Evolutionary conservation across 1,140 invertebrate species (phyloP).

Genomic region (Prorops nasuta): DNA sequence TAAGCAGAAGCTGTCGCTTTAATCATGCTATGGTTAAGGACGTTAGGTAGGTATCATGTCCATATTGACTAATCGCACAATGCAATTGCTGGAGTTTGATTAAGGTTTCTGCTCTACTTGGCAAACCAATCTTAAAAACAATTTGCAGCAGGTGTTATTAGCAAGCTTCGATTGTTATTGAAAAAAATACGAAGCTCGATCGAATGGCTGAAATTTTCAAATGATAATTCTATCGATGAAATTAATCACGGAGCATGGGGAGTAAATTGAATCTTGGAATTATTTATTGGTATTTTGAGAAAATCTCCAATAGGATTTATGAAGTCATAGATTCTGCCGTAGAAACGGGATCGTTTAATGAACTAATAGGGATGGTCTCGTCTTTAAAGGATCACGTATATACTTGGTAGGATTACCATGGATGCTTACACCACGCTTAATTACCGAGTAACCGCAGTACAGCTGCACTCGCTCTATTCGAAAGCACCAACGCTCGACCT

Average conservation of each 20-base stretch:
- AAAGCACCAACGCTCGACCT: too few relatives aligned
- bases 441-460: too few relatives aligned
- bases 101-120: too few relatives aligned
- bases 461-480: too few relatives aligned
- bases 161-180: too few relatives aligned
- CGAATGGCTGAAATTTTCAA: background rate
- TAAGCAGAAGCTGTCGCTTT: background rate
- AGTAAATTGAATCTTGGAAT: background rate
- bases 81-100: background rate
- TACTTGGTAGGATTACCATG: too few relatives aligned
- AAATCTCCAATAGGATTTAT: background rate
- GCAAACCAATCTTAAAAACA: too few relatives aligned
- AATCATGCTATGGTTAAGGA: background rate
- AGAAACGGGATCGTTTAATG: background rate
- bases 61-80: background rate
- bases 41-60: background rate
- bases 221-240: too few relatives aligned
- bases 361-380: background rate
- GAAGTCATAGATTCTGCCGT: background rate
- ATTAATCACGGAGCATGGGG: too few relatives aligned
- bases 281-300: background rate
- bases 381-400: too few relatives aligned
- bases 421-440: too few relatives aligned
- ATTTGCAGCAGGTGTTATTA: too few relatives aligned
- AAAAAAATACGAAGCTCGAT: background rate